Base-by-base conservation (phyloP, 2,113 vertebrate genomes). In the Trematomus loennbergii region DNA sequence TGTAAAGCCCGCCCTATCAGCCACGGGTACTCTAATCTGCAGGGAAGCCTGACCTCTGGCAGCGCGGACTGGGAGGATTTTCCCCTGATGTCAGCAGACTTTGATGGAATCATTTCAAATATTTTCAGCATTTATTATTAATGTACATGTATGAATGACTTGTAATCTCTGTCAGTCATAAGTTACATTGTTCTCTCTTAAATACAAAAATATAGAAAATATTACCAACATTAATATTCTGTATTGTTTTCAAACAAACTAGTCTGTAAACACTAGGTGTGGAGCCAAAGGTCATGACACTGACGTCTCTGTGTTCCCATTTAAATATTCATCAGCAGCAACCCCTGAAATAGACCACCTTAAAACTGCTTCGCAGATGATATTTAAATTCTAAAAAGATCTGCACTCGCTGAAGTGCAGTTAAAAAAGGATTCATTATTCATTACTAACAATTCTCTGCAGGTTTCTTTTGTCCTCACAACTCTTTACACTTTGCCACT, bases 351-450 rank as follows among this genome's bases (percentile, higher is more conserved):
- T 72, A 69, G 61, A 68, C 76, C 76, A 20, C 79, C 73, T 77
- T 87, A 75, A 81, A 87, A 89, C 81, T 82, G 75, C 76, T 83
- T 55, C 7, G 65, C 48, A 55, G 70, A 73, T 83, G 46, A 87
- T 88, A 86, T 91, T 89, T 72, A 78, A 89, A 89, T 84, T 89
- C 83, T 57, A 76, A 76, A 72, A 49, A 88, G 59, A 83, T 86
- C 59, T 79, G 71, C 69, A 74, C 77, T 80, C 3, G 33, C 77
- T 86, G 52, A 88, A 82, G 76, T 83, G 76, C 78, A 52, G 68
- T 84, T 79, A 76, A 85, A 74, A 75, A 79, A 75, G 69, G n/a
- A 84, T 84, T 84, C 72, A 83, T 88, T 87, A 88, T 91, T 88
- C 86, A 88, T 82, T 64, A 80, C 78, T 71, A 77, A 79, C 82